Evolutionary conservation across 2,113 vertebrate species (phyloP).

Genomic region (Laterallus jamaicensis): DNA sequence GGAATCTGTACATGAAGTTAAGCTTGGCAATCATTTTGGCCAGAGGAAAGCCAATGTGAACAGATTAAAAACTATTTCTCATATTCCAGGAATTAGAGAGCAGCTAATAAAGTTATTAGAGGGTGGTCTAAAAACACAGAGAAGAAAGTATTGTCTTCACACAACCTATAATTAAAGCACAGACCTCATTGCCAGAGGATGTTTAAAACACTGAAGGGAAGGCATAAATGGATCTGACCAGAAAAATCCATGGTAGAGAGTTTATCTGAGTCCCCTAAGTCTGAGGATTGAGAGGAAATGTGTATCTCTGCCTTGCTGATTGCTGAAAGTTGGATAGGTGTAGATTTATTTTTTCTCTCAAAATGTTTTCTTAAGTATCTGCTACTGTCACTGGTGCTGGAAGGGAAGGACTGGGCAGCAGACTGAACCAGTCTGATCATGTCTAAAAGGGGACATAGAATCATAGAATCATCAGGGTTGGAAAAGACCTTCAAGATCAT

Average conservation of each 20-base stretch:
- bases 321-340: not conserved
- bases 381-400: too few relatives aligned
- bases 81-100: not conserved
- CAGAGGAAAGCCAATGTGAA: not conserved
- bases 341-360: not conserved
- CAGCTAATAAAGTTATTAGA: not conserved
- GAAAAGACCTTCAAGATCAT: too few relatives aligned
- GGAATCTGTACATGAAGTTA: accelerated
- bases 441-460: not conserved
- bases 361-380: not conserved
- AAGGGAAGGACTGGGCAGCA: not conserved
- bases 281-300: not conserved
- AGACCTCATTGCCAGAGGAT: not conserved
- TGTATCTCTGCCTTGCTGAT: not conserved
- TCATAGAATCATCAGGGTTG: too few relatives aligned
- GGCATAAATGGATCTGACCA: not conserved
- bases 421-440: not conserved
- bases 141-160: not conserved
- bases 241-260: not conserved
- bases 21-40: not conserved
- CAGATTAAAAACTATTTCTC: not conserved
- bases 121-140: not conserved
- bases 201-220: not conserved
- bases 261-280: not conserved
- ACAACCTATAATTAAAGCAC: not conserved